Percentiles rank a stretch among this genome's conserved stretches.
phyloP scores from a whole-genome alignment of 2,113 vertebrate species.

The Hemichromis elongatus region DNA sequence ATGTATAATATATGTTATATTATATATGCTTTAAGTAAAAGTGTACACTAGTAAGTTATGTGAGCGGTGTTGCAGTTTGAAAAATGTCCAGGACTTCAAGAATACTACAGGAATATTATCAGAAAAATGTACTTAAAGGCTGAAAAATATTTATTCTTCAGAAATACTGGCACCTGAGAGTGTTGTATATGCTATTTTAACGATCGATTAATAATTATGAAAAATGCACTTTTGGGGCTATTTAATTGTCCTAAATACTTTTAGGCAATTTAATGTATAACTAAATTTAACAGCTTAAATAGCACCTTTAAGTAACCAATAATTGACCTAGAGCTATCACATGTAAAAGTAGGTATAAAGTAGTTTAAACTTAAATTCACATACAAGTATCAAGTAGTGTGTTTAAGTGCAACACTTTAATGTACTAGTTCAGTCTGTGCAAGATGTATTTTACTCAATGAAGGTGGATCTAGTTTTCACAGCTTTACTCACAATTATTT shows the following conservation, averaged over 20 bases:
- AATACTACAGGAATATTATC: not conserved
- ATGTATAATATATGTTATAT: not conserved
- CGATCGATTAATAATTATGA: not conserved
- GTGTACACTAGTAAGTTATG: not conserved
- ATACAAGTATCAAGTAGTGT: not conserved
- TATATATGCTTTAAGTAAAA: not conserved
- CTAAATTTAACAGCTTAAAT: not conserved
- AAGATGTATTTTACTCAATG: not conserved
- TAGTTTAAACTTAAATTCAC: not conserved
- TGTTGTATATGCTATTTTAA: not conserved
- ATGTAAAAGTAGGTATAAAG: not conserved
- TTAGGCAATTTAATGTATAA: not conserved
- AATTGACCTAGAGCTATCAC: not conserved
- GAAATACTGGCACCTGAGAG: not conserved
- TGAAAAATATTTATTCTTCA: not conserved
- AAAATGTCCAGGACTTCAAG: not conserved
- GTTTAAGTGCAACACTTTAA: not conserved
- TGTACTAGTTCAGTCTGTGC: not conserved
- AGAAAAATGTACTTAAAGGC: not conserved
- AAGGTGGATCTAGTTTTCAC: not conserved
- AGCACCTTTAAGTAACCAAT: not conserved
- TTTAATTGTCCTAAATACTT: not conserved
- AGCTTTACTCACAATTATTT: not conserved
- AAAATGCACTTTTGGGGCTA: not conserved
- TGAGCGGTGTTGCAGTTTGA: not conserved